These are phyloP conservation scores for Lepidostoma basale DNA, from an alignment of 1,140 invertebrate species.

Conservation along the genomic window DNA sequence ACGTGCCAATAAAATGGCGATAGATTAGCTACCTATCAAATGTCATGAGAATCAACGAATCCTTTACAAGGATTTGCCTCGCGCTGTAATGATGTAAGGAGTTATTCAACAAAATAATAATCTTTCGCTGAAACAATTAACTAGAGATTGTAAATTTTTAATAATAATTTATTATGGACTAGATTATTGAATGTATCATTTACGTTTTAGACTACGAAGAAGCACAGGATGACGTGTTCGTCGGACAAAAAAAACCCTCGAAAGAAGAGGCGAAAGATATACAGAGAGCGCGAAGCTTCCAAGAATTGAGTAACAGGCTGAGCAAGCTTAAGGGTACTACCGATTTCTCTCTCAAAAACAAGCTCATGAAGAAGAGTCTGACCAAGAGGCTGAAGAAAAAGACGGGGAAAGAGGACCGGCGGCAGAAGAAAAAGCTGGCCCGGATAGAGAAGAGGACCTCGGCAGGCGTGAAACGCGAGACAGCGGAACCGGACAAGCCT, in stretches of 20 bases:
- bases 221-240: constrained; percentile 37
- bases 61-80: too few relatives aligned
- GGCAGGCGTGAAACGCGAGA: constrained; percentile 9
- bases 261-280: constrained; percentile 39
- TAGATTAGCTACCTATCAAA: too few relatives aligned
- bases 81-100: too few relatives aligned
- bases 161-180: too few relatives aligned
- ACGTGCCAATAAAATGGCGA: too few relatives aligned
- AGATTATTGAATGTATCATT: background rate
- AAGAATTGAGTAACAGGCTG: constrained; percentile 37
- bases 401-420: constrained; percentile 32
- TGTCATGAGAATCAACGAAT: too few relatives aligned
- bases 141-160: background rate
- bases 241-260: constrained; percentile 32
- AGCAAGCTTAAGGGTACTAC: constrained; percentile 35
- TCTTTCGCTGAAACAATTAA: background rate
- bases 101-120: too few relatives aligned
- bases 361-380: constrained; percentile 43
- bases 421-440: constrained; percentile 32
- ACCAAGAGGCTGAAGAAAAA: constrained; percentile 39
- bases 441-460: constrained; percentile 23
- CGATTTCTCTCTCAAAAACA: constrained; percentile 44
- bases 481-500: constrained; percentile 29
- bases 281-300: constrained; percentile 40
- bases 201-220: constrained; percentile 34